phyloP scores from a whole-genome alignment of 2,797 vertebrate genomes.

The Liparis tanakae region DNA sequence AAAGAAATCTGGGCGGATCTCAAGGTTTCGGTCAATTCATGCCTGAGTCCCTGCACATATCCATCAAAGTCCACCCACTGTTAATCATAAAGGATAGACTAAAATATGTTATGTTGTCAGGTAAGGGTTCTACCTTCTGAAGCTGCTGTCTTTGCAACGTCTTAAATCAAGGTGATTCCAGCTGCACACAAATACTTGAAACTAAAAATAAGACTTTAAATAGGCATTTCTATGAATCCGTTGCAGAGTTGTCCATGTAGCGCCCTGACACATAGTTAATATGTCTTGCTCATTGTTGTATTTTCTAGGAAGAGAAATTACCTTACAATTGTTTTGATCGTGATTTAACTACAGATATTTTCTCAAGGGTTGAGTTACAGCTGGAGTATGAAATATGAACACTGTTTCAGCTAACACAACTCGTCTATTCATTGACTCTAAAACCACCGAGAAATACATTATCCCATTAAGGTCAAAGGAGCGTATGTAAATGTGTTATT shows the following conservation, averaged over 20 bases:
- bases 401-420: background rate
- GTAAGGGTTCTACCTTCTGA: slow-evolving; percentile 1
- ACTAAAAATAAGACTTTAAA: background rate
- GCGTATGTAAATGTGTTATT: slow-evolving; percentile 4
- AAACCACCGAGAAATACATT: background rate
- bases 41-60: slow-evolving; percentile 26
- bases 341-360: background rate
- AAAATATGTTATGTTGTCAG: slow-evolving; percentile 46
- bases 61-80: slow-evolving; percentile 58
- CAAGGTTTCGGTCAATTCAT: slow-evolving; percentile 29
- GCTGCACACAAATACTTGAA: background rate
- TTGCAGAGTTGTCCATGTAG: background rate
- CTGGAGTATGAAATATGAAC: background rate
- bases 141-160: background rate
- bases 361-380: background rate
- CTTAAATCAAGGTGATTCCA: background rate
- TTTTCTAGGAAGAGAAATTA: background rate
- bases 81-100: slow-evolving; percentile 27
- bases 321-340: background rate
- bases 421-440: background rate
- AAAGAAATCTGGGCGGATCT: slow-evolving; percentile 7
- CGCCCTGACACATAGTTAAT: too few species aligned
- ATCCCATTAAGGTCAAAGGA: background rate
- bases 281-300: too few species aligned
- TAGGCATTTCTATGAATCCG: background rate